A percentile compares a stretch with the other conserved stretches of the same genome.
These are phyloP conservation scores for Spizaetus ornatus DNA, from an alignment of 2,113 vertebrate species.

Conservation along the genomic window DNA sequence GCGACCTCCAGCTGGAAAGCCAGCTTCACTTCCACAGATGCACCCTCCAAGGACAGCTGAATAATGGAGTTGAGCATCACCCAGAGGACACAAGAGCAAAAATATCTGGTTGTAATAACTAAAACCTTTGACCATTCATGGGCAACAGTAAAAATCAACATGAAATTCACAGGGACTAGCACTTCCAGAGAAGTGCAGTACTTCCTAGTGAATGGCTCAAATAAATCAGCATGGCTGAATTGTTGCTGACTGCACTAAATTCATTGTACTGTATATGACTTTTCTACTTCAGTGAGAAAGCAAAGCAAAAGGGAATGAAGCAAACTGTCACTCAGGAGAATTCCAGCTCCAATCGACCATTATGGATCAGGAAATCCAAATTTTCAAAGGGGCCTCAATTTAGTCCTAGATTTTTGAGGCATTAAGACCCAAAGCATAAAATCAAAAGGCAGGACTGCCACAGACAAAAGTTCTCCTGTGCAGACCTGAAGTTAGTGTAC, in stretches of 20 bases:
- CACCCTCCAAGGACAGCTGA: not conserved
- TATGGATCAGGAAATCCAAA: slow-evolving; percentile 4
- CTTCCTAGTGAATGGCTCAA: not conserved
- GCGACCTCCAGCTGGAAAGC: not conserved
- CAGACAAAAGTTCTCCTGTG: not conserved
- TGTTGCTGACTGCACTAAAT: slow-evolving; percentile 44
- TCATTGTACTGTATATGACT: slow-evolving; percentile 24
- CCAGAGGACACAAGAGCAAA: not conserved
- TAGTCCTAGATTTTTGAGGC: not conserved
- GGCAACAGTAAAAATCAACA: slow-evolving; percentile 34
- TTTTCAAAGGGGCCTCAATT: not conserved
- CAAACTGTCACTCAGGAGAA: slow-evolving; percentile 43
- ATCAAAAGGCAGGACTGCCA: not conserved
- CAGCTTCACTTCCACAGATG: not conserved
- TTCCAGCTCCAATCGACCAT: slow-evolving; percentile 24
- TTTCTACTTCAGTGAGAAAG: slow-evolving; percentile 57
- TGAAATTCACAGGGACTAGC: not conserved
- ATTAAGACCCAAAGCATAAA: not conserved
- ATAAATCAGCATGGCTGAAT: slow-evolving; percentile 37
- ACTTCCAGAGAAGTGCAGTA: not conserved
- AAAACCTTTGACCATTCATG: not conserved
- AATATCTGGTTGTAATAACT: not conserved
- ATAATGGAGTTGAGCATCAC: not conserved
- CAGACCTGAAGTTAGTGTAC: not conserved
- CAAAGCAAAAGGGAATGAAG: slow-evolving; percentile 20